Conservation (phyloP, 2,797 vertebrate genomes). For the Pipistrellus pipistrellus region DNA sequence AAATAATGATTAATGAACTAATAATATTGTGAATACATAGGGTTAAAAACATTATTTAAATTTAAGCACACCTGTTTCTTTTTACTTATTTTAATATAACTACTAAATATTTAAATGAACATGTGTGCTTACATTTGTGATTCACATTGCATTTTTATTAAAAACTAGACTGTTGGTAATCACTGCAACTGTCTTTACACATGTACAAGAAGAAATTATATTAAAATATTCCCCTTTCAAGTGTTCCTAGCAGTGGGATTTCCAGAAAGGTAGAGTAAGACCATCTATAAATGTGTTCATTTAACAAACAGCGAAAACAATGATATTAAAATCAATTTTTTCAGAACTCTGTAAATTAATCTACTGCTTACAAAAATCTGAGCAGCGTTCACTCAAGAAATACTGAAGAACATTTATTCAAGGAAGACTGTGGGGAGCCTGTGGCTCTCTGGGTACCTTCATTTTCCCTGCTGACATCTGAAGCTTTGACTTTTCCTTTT, state of each 20-base stretch:
- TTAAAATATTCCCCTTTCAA: conserved; percentile 32
- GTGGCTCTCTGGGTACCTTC: not conserved
- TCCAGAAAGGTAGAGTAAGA: not conserved
- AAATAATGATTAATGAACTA: not conserved
- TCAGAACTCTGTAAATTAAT: not conserved
- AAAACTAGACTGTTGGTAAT: not conserved
- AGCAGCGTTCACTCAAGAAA: not conserved
- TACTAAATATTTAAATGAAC: not conserved
- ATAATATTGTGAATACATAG: not conserved
- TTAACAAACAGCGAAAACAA: not conserved
- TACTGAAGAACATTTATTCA: not conserved
- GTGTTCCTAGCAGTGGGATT: not conserved
- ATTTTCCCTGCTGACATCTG: not conserved
- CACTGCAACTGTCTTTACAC: not conserved
- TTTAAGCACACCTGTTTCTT: not conserved
- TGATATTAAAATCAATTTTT: not conserved
- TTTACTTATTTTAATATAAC: not conserved
- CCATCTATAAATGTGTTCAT: not conserved
- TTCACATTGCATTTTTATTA: not conserved
- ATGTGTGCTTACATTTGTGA: not conserved
- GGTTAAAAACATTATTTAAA: not conserved
- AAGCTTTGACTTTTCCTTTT: conserved; percentile 20
- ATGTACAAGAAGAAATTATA: not conserved
- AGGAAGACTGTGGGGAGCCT: not conserved
- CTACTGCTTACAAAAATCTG: not conserved